These are phyloP conservation scores for Drosophila kanekoi DNA, from an alignment of 2,888 invertebrate species.

Conservation along the genomic window DNA sequence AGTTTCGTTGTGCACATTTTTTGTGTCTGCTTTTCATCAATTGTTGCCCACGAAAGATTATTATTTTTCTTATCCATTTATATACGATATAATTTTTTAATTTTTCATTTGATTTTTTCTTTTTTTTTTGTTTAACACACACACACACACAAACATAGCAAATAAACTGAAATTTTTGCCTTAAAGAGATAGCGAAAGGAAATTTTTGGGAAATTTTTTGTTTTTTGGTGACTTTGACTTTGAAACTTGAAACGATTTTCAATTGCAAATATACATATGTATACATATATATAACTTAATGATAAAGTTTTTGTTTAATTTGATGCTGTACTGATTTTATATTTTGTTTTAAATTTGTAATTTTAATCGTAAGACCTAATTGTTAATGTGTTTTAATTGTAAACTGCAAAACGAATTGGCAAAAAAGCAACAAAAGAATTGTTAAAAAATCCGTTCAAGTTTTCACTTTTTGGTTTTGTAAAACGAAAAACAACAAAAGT, in stretches of 20 bases:
- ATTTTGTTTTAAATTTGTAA: conserved; percentile 81
- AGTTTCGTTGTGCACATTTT: conserved; percentile 55
- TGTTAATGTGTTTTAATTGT: conserved; percentile 79
- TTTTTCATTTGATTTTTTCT: too few species aligned
- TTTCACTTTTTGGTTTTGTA: conserved; percentile 52
- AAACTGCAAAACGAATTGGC: conserved; percentile 72
- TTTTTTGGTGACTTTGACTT: conserved; percentile 76
- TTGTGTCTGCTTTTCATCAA: conserved; percentile 32
- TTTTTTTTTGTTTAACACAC: conserved; percentile 61
- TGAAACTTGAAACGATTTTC: conserved; percentile 59
- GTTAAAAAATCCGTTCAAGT: conserved; percentile 70
- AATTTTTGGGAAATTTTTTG: too few species aligned
- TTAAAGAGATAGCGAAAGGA: conserved; percentile 12
- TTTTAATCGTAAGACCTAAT: conserved; percentile 72
- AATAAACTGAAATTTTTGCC: conserved; percentile 36
- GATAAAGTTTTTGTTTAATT: conserved; percentile 72
- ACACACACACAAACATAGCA: conserved; percentile 72
- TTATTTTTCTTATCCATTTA: conserved; percentile 28
- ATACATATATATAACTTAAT: conserved; percentile 63
- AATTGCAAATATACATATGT: conserved; percentile 73
- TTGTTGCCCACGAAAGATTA: conserved; percentile 38
- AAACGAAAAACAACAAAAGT: conserved; percentile 14
- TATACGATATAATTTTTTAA: too few species aligned
- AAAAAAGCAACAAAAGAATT: too few species aligned
- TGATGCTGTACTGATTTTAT: conserved; percentile 79